These are phyloP conservation scores for Cacoxenus indagator DNA, from an alignment of 2,888 invertebrate genomes.

Conservation along the genomic window DNA sequence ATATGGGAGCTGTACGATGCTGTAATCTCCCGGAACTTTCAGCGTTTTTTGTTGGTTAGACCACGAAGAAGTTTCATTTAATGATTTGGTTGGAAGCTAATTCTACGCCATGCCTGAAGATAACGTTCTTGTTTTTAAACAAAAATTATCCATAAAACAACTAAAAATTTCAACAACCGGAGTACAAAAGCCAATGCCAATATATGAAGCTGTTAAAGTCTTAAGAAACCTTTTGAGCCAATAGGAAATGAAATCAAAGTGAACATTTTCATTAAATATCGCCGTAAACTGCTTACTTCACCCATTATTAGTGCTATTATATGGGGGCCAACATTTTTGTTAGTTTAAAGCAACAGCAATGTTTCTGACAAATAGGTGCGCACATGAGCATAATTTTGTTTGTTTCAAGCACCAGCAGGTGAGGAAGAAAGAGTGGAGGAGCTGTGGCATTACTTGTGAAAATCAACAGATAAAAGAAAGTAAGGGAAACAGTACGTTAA, in stretches of 20 bases:
- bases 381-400: not conserved
- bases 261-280: constrained; percentile 21
- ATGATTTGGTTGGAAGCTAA: too few species aligned
- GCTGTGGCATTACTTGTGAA: not conserved
- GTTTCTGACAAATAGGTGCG: constrained; percentile 3
- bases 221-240: not conserved
- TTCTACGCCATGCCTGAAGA: too few species aligned
- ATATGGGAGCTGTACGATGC: too few species aligned
- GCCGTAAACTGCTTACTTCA: constrained; percentile 7
- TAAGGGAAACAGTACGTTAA: not conserved
- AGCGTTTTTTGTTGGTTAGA: too few species aligned
- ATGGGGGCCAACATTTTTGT: constrained; percentile 21
- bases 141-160: not conserved
- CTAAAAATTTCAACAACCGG: not conserved
- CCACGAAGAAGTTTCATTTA: too few species aligned
- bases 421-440: not conserved
- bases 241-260: constrained; percentile 13
- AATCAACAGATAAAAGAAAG: not conserved
- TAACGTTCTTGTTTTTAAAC: too few species aligned
- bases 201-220: not conserved
- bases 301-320: constrained; percentile 1
- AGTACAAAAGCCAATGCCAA: not conserved
- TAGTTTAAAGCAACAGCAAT: not conserved
- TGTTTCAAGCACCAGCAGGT: not conserved
- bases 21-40: too few species aligned